A percentile compares a stretch with the other conserved stretches of the same genome.
phyloP scores from a whole-genome alignment of 2,113 vertebrate species.

The Rhinolophus sinicus region DNA sequence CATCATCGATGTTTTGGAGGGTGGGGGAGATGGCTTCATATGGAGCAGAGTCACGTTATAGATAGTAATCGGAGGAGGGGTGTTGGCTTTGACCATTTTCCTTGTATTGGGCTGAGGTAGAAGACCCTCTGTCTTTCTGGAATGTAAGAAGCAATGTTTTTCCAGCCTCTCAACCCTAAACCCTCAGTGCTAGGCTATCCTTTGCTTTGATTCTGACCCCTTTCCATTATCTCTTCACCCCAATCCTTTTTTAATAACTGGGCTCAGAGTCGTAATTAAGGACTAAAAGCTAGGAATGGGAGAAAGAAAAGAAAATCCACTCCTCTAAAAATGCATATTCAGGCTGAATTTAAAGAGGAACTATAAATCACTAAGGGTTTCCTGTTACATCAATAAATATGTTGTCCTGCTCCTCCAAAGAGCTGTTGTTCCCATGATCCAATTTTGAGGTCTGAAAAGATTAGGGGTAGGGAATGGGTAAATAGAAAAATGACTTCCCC shows the following conservation, averaged over 20 bases:
- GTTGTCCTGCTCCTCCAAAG: not conserved
- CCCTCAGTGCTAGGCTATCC: not conserved
- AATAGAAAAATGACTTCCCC: constrained; percentile 22
- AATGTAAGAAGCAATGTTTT: constrained; percentile 22
- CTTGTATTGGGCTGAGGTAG: not conserved
- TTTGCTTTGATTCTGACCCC: constrained; percentile 46
- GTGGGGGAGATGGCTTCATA: constrained; percentile 39
- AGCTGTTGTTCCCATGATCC: not conserved
- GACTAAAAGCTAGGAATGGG: constrained; percentile 5
- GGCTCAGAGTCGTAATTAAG: constrained; percentile 41
- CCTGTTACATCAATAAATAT: constrained; percentile 38
- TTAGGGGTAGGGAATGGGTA: not conserved
- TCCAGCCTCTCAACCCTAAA: not conserved
- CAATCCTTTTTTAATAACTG: not conserved
- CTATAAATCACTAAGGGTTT: constrained; percentile 48
- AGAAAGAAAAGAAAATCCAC: constrained; percentile 55
- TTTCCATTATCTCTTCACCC: not conserved
- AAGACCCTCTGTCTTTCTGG: constrained; percentile 7
- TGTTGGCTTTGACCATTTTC: not conserved
- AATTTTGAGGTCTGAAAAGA: constrained; percentile 46
- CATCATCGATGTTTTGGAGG: constrained; percentile 50
- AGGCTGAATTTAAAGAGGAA: constrained; percentile 56
- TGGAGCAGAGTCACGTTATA: not conserved
- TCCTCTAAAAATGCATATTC: constrained; percentile 23
- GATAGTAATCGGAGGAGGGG: not conserved